These are phyloP conservation scores for Neolamprologus fasciatus DNA, from an alignment of 2,113 vertebrate species.

Conservation along the genomic window DNA sequence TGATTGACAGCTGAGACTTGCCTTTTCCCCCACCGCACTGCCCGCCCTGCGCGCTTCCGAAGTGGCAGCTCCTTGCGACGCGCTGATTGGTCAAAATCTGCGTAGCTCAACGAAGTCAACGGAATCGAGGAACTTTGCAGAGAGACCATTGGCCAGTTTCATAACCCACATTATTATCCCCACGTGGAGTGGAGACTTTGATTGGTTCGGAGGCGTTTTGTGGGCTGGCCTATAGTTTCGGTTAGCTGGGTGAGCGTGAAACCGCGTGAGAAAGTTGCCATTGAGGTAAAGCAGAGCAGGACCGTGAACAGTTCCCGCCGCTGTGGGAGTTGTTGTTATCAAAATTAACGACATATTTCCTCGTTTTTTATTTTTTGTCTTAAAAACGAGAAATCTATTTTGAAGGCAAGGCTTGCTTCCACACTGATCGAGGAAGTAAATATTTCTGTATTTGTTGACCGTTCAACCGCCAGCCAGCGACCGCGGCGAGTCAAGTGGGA, in stretches of 20 bases:
- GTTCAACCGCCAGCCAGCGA: slow-evolving; percentile 13
- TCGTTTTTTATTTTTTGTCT: not conserved
- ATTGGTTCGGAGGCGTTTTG: slow-evolving; percentile 29
- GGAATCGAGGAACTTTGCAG: not conserved
- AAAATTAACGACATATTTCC: slow-evolving; percentile 28
- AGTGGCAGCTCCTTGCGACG: slow-evolving; percentile 26
- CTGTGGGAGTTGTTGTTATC: slow-evolving; percentile 44
- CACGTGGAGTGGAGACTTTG: slow-evolving; percentile 53
- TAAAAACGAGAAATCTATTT: not conserved
- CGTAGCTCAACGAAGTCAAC: slow-evolving; percentile 53
- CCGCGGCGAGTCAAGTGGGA: slow-evolving; percentile 56
- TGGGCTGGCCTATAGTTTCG: slow-evolving; percentile 30
- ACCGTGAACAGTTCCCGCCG: not conserved
- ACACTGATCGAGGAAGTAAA: slow-evolving; percentile 18
- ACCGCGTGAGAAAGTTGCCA: slow-evolving; percentile 75
- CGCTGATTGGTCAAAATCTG: slow-evolving; percentile 27
- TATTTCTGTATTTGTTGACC: slow-evolving; percentile 19
- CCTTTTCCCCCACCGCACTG: slow-evolving; percentile 58
- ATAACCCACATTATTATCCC: not conserved
- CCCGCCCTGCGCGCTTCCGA: slow-evolving; percentile 69
- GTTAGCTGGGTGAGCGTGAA: slow-evolving; percentile 62
- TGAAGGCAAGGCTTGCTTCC: not conserved
- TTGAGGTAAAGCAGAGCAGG: slow-evolving; percentile 49
- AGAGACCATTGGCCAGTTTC: slow-evolving; percentile 22
- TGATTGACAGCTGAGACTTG: slow-evolving; percentile 89